Base-by-base conservation (phyloP, 2,113 vertebrate genomes). In the Montifringilla adamsi region DNA sequence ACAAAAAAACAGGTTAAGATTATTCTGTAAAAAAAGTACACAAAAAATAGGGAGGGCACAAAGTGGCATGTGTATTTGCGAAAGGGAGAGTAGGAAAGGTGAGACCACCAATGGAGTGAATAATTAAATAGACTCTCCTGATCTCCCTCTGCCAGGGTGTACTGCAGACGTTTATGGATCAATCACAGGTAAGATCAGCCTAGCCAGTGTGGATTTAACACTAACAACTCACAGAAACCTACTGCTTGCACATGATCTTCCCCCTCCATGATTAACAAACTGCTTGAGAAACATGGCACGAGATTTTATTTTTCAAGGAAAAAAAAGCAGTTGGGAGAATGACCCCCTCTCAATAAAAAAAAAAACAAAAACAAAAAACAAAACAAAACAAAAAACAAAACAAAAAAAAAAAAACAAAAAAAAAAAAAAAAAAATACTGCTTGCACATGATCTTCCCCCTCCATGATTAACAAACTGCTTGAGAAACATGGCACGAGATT, bases 1-100 rank as follows among this genome's bases (percentile, higher is more conserved):
- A 10, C 15, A 73, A 73, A 90, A 87, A 47, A 2, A 0, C 0
- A 0, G 19, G 81, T 60, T 2, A 84, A 81, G 10, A n/a, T 10
- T 33, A 55, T 14, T 26, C 27, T 26, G 5, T 24, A 17, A 56
- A 55, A 55, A 77, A 69, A 70, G 39, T 41, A 73, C 15, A 27
- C n/a, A 27, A 59, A 89, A 80, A 83, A 20, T 1, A 84, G 30
- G 17, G 18, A 70, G 19, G 31, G 19, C n/a, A 62, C 14, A 67
- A 81, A 43, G 16, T 26, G 13, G 15, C 31, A 13, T 3, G 2
- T 11, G 11, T 41, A 27, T 39, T 52, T 73, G 22, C 21, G 49
- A 92, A 30, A 82, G 23, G 9, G 1, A 50, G 13, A 64, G 13
- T 5, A 49, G 18, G 23, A 84, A 47, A 80, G 68, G 30, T 35